Percentiles rank a stretch among this genome's conserved stretches.
These are phyloP conservation scores for Antechinus stuartii DNA, from an alignment of 2,113 vertebrate genomes.

Conservation along the genomic window DNA sequence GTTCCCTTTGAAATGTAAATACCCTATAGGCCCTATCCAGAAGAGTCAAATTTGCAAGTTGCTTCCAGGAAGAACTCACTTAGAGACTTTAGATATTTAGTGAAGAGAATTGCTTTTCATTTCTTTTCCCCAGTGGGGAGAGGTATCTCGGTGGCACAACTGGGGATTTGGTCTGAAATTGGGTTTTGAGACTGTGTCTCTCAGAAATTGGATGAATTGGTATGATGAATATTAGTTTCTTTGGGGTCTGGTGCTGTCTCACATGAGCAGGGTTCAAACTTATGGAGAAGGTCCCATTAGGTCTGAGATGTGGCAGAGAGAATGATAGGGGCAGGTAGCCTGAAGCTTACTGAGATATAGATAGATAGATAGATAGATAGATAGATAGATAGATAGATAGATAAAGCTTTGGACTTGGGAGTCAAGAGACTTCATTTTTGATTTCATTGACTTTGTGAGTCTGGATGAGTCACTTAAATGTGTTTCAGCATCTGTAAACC, in stretches of 20 bases:
- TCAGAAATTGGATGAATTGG: neutral
- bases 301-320: constrained; percentile 28
- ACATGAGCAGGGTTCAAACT: neutral
- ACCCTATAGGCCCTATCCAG: neutral
- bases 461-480: neutral
- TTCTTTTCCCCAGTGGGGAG: neutral
- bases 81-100: constrained; percentile 8
- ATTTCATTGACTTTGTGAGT: neutral
- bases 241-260: neutral
- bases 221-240: neutral
- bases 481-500: constrained; percentile 16
- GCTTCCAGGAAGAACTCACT: neutral
- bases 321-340: neutral
- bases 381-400: neutral
- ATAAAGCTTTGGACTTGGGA: constrained; percentile 5
- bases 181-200: neutral
- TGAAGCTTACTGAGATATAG: neutral
- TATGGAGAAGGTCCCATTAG: neutral
- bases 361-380: too few species aligned
- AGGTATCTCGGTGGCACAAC: neutral
- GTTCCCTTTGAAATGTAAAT: neutral
- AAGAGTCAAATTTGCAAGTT: neutral
- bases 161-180: constrained; percentile 26
- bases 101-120: constrained; percentile 33
- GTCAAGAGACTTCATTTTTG: neutral